Evolutionary conservation across 2,797 vertebrate genomes (phyloP).

Genomic region (Protosalanx chinensis): DNA sequence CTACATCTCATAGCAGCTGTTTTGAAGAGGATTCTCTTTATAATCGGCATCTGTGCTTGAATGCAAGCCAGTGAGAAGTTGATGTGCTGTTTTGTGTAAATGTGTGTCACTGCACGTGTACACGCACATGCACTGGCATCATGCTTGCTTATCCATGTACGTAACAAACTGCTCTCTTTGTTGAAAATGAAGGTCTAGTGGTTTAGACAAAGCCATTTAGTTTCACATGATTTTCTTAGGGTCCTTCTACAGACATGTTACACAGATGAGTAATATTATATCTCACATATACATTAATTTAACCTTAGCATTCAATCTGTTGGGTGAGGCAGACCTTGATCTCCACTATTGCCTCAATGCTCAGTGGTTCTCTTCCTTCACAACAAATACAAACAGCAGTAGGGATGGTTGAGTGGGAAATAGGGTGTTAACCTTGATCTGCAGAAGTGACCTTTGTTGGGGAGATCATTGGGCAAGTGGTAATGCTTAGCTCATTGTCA

Average conservation of each 20-base stretch:
- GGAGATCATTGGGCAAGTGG: slow-evolving; percentile 30
- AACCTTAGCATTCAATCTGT: too few relatives aligned
- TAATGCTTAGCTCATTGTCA: slow-evolving; percentile 47
- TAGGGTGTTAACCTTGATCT: slow-evolving; percentile 45
- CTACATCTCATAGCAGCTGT: slow-evolving; percentile 54
- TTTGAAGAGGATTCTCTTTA: slow-evolving; percentile 56
- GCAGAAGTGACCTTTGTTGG: slow-evolving; percentile 23
- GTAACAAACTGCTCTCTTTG: not conserved
- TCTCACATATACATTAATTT: too few relatives aligned
- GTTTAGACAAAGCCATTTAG: slow-evolving; percentile 29
- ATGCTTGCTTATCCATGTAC: slow-evolving; percentile 2
- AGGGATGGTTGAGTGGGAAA: slow-evolving; percentile 18
- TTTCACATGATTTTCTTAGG: slow-evolving; percentile 33
- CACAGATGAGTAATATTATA: too few relatives aligned
- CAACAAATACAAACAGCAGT: slow-evolving; percentile 34
- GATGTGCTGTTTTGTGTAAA: slow-evolving; percentile 28
- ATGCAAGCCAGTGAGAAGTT: slow-evolving; percentile 40
- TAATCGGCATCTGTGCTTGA: slow-evolving; percentile 56
- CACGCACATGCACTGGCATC: slow-evolving; percentile 15
- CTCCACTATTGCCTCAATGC: slow-evolving; percentile 23
- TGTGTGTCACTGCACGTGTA: slow-evolving; percentile 19
- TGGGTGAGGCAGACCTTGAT: not conserved
- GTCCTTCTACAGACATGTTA: slow-evolving; percentile 12
- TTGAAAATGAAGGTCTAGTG: not conserved
- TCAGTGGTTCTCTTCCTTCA: slow-evolving; percentile 30